Conservation (phyloP, 2,113 vertebrate species). For the Anser brachyrhynchus region DNA sequence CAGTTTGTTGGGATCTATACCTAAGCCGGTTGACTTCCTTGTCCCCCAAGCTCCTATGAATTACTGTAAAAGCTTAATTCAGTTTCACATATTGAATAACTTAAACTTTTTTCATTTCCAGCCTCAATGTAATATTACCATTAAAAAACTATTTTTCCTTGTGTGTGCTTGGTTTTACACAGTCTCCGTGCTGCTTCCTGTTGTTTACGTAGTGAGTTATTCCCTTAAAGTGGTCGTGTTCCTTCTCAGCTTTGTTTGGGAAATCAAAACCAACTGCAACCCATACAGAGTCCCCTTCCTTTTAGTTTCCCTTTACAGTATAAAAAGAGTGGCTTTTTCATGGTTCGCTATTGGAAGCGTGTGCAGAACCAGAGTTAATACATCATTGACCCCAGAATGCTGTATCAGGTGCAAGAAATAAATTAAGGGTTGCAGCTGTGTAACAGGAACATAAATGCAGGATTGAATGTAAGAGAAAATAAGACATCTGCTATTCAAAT, state of each 20-base stretch:
- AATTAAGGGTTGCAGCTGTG: background rate
- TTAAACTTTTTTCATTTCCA: background rate
- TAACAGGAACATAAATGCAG: background rate
- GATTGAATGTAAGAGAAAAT: background rate
- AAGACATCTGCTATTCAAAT: background rate
- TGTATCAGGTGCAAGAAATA: background rate
- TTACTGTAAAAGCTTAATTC: background rate
- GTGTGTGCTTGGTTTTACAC: background rate
- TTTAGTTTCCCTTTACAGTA: background rate
- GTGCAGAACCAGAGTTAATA: background rate
- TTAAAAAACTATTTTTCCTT: background rate
- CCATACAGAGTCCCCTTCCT: background rate
- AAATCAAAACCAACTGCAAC: background rate
- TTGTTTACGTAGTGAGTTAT: background rate
- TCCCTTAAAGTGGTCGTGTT: accelerated
- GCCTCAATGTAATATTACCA: background rate
- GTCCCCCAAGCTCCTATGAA: background rate
- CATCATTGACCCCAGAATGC: background rate
- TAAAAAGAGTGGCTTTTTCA: background rate
- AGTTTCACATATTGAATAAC: background rate
- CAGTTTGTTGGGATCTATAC: background rate
- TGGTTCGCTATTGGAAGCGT: background rate
- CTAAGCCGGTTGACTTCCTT: background rate
- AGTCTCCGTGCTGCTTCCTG: accelerated
- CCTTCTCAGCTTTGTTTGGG: background rate